These are phyloP conservation scores for Stichopus horrens DNA, from an alignment of 53 echinoderm and acorn worm species.

Conservation along the genomic window DNA sequence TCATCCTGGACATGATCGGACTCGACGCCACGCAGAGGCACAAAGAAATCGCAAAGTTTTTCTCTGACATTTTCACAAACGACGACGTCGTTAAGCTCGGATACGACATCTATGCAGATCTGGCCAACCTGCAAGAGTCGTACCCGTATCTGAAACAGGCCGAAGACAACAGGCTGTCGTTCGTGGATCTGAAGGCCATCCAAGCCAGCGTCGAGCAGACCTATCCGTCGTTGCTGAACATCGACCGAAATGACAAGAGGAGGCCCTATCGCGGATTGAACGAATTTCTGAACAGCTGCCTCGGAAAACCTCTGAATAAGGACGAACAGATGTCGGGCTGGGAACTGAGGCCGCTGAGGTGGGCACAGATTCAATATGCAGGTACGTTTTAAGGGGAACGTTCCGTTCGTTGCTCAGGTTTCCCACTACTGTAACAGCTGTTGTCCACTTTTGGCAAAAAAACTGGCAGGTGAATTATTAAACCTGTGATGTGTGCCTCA, in stretches of 20 bases:
- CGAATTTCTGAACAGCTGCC: slow-evolving; percentile 38
- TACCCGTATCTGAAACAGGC: slow-evolving; percentile 37
- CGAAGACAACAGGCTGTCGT: background rate
- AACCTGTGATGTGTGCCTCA: background rate
- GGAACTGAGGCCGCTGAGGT: slow-evolving; percentile 41
- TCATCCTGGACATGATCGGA: slow-evolving; percentile 24
- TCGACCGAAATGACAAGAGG: slow-evolving; percentile 16
- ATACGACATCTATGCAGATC: slow-evolving; percentile 40
- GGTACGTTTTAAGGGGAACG: background rate
- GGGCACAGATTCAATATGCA: slow-evolving; percentile 47
- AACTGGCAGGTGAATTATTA: background rate
- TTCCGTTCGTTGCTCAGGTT: background rate
- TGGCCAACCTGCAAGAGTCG: slow-evolving; percentile 45
- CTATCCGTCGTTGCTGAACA: slow-evolving; percentile 12
- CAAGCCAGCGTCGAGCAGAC: slow-evolving; percentile 35
- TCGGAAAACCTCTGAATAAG: slow-evolving; percentile 53
- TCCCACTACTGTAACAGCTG: background rate
- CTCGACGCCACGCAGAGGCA: background rate
- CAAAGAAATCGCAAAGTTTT: background rate
- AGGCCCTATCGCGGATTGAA: slow-evolving; percentile 50
- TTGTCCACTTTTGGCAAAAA: background rate
- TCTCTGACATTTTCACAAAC: background rate
- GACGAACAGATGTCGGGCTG: slow-evolving; percentile 52
- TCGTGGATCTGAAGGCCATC: slow-evolving; percentile 35
- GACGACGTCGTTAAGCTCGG: slow-evolving; percentile 18